Evolutionary conservation across 2,113 vertebrate species (phyloP), one percentile per base, ranked within the genome.

Genomic region (Clinocottus analis): DNA sequence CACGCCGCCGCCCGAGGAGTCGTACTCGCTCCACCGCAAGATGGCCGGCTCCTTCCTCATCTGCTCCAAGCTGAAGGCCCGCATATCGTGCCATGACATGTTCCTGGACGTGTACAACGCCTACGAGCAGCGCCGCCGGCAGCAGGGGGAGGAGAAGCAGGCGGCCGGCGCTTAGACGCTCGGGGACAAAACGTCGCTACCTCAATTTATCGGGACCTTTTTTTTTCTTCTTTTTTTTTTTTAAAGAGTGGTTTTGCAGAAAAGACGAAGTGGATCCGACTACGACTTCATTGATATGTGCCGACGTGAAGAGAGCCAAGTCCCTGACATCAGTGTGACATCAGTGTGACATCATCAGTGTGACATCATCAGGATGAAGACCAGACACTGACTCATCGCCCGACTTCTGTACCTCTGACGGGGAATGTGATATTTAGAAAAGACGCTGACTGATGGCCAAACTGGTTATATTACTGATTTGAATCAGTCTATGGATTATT

Each of bases 1-100:
- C 63, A 91, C 95, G 0, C 96, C 97, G 0, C 97, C 97, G 0
- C 97, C 97, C 0, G 96, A 97, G 72, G 97, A 98, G 91, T 92
- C 94, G n/a, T 98, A 98, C 63, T 96, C 97, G 5, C 94, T 98
- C 43, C 97, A 97, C 84, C 96, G 97, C 65, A 97, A 98, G 88
- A 95, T 98, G 95, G 96, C 97, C 0, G 97, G 97, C 80, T 95
- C 96, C 73, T 98, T 98, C 93, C 96, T 98, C 85, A 96, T 97
- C 91, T 98, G 97, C 71, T 92, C 97, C 89, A 97, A 94, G 12
- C 96, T 98, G 5, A 90, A 89, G 0, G 97, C 97, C 0, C 16
- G 55, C 55, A 94, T 98, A 12, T 2, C 90, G 9, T 98, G 97
- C 93, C 90, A 51, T 37, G 94, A 96, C 78, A 95, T 97, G 91